Percentiles rank a stretch among this genome's conserved stretches.
These are phyloP conservation scores for Agriopis leucophaearia DNA, from an alignment of 2,888 invertebrate species.

Conservation along the genomic window DNA sequence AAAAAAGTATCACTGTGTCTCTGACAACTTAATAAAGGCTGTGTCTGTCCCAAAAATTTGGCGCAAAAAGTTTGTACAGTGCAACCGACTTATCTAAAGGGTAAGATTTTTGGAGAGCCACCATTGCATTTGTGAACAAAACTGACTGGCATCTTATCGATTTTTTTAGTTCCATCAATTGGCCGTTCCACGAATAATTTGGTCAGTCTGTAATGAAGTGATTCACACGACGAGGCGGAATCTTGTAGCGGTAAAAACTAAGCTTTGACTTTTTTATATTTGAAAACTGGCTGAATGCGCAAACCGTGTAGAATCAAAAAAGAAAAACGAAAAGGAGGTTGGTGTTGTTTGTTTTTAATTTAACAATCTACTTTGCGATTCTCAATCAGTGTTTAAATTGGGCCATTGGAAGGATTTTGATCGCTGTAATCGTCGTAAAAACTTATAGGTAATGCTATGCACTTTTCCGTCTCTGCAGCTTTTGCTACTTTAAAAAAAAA, in stretches of 20 bases:
- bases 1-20: conserved; percentile 14
- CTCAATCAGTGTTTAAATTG: neutral
- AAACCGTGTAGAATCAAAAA: conserved; percentile 5
- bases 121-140: neutral
- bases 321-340: neutral
- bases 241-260: conserved; percentile 25
- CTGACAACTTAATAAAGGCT: conserved; percentile 63
- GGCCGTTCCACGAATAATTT: neutral
- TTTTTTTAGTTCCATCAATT: conserved; percentile 5
- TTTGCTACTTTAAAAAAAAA: no score
- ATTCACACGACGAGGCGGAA: conserved; percentile 55
- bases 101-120: neutral
- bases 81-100: neutral
- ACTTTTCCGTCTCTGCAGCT: no score
- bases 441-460: no score
- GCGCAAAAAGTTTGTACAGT: conserved; percentile 16
- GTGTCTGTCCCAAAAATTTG: conserved; percentile 53
- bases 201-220: conserved; percentile 58
- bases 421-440: no score
- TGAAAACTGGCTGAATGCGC: conserved; percentile 10
- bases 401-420: no score
- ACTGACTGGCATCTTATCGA: neutral
- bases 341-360: neutral
- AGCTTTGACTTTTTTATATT: conserved; percentile 17
- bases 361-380: neutral